Evolutionary conservation across 2,113 vertebrate genomes (phyloP), one percentile per base, ranked within the genome.

Genomic region (Cebus imitator): DNA sequence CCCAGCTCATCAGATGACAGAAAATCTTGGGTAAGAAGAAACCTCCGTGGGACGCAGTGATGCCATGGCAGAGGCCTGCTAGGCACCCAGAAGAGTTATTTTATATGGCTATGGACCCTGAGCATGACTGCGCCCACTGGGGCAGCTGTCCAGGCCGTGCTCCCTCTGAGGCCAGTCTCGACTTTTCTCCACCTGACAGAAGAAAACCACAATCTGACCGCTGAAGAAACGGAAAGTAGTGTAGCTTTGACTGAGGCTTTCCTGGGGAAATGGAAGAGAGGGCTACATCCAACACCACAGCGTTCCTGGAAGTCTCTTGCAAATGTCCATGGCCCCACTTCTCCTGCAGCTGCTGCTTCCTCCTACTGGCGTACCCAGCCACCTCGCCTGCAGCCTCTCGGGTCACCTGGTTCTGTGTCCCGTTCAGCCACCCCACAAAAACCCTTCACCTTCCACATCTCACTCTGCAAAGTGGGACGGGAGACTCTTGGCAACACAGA

Each of bases 101-200:
- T 45, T 17, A 17, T 17, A 2, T 40, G 25, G 8, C 6, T 10
- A 20, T 13, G 32, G 61, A 64, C 27, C 27, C 68, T 2, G 3
- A 8, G 11, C 0, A 0, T 7, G 50, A 2, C 35, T 2, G 14
- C 21, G 4, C 25, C 32, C 0, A 2, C 20, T 0, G 0, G 27
- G 48, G 17, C 37, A n/a, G 52, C 11, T 5, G 2, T 73, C 25
- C 3, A 8, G 10, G 5, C 32, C 6, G 0, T 1, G 8, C 7
- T 25, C 88, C 68, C 55, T 50, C 37, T 25, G 37, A 90, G 64
- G 12, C 50, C 30, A 18, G 14, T 1, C 37, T 68, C 13, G 5
- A 40, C 25, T n/a, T 20, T 55, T n/a, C 43, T 25, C 17, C 20
- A 21, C 11, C 0, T 4, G 43, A 9, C 57, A 11, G 30, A 84